Percentiles rank a stretch among this genome's conserved stretches.
Conservation (phyloP, 1,140 invertebrate species). For the Bathynomus jamesi region DNA sequence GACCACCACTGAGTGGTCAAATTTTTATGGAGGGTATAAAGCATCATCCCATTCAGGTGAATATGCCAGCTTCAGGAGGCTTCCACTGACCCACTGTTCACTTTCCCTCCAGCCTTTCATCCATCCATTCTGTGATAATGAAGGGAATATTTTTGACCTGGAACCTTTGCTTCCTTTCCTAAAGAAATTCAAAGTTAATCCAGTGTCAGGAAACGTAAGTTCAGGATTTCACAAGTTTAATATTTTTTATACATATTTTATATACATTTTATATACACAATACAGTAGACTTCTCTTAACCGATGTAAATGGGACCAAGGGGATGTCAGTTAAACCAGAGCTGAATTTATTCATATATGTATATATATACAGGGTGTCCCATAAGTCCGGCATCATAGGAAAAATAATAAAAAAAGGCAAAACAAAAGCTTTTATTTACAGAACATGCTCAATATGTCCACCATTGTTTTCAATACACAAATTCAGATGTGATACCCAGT, state of each 20-base stretch:
- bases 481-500: too few relatives aligned
- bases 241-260: too few relatives aligned
- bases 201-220: conserved; percentile 77
- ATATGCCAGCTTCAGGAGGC: conserved; percentile 75
- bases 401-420: too few relatives aligned
- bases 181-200: conserved; percentile 90
- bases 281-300: background rate
- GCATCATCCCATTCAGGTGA: conserved; percentile 50
- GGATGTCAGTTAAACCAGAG: too few relatives aligned
- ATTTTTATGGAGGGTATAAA: conserved; percentile 87
- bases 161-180: conserved; percentile 80
- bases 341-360: too few relatives aligned
- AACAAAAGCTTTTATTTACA: too few relatives aligned
- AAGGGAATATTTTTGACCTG: conserved; percentile 85
- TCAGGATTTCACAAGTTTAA: background rate
- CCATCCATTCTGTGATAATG: conserved; percentile 77
- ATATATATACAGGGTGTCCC: too few relatives aligned
- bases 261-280: background rate
- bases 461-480: too few relatives aligned
- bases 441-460: too few relatives aligned
- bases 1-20: conserved; percentile 93
- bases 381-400: too few relatives aligned
- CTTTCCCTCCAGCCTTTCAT: conserved; percentile 86
- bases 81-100: conserved; percentile 91
- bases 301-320: too few relatives aligned